Conservation (phyloP, 1,140 invertebrate genomes). For the Bacillus rossius region DNA sequence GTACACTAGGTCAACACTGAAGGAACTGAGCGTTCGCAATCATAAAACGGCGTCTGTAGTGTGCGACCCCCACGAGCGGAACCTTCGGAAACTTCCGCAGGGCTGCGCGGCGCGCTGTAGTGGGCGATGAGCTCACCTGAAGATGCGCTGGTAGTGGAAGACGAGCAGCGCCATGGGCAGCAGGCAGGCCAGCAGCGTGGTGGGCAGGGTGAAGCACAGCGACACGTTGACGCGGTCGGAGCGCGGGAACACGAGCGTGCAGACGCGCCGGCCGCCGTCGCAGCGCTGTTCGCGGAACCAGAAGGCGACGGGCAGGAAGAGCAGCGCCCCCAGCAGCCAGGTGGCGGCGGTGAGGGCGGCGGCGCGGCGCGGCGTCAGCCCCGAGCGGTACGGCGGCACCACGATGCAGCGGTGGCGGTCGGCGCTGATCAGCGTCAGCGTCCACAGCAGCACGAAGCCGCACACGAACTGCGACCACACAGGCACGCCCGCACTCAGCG, state of each 20-base stretch:
- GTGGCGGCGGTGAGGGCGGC: constrained; percentile 39
- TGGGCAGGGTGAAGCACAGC: constrained; percentile 48
- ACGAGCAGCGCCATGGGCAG: constrained; percentile 51
- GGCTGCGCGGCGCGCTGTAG: no score
- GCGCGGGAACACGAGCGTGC: constrained; percentile 51
- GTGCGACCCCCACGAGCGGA: no score
- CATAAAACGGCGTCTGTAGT: no score
- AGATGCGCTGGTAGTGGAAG: constrained; percentile 52
- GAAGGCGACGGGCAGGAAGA: constrained; percentile 48
- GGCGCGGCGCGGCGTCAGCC: constrained; percentile 44
- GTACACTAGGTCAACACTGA: no score
- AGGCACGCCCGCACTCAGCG: background rate
- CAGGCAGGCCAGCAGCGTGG: constrained; percentile 46
- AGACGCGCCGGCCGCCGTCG: constrained; percentile 34
- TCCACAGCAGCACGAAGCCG: constrained; percentile 55
- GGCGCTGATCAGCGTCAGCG: constrained; percentile 52
- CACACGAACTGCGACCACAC: constrained; percentile 49
- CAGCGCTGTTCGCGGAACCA: constrained; percentile 45
- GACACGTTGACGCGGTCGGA: constrained; percentile 44
- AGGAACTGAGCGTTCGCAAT: no score
- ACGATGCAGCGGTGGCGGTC: constrained; percentile 52
- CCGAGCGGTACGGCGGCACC: constrained; percentile 49
- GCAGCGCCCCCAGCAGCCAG: constrained; percentile 45
- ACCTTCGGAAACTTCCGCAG: no score
- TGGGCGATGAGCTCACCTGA: no score